These are phyloP conservation scores for Chaetogeoica ovagalla DNA, from an alignment of 2,888 invertebrate species.

Conservation along the genomic window DNA sequence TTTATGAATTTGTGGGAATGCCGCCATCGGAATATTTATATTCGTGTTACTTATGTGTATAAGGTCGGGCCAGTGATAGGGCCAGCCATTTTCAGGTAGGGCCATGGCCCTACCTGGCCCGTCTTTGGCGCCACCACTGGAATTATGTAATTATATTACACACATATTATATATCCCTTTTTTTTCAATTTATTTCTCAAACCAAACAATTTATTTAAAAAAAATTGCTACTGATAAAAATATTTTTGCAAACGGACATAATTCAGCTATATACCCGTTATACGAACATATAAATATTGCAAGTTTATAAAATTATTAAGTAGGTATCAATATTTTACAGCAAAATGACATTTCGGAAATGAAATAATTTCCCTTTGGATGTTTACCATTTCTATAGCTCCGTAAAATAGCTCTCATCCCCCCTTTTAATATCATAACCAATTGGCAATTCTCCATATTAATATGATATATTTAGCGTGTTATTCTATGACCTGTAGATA, in stretches of 20 bases:
- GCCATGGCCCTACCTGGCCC: too few relatives aligned
- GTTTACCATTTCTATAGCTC: background rate
- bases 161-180: too few relatives aligned
- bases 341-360: slow-evolving; percentile 48
- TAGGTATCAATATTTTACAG: slow-evolving; percentile 32
- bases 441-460: background rate
- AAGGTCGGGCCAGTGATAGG: too few relatives aligned
- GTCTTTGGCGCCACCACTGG: too few relatives aligned
- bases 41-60: too few relatives aligned
- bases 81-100: too few relatives aligned
- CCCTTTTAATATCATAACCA: background rate
- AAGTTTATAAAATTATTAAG: background rate
- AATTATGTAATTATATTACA: too few relatives aligned
- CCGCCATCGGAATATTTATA: too few relatives aligned
- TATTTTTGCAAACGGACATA: background rate
- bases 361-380: slow-evolving; percentile 41
- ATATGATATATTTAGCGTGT: background rate
- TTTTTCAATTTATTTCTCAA: background rate
- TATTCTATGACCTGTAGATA: too few relatives aligned
- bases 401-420: too few relatives aligned
- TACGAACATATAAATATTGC: background rate
- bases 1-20: too few relatives aligned
- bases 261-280: background rate
- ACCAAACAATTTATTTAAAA: background rate
- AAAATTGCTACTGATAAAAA: background rate